Evolutionary conservation across 1,140 invertebrate genomes (phyloP), one percentile per base, ranked within the genome.

Genomic region (Kradibia gibbosae): DNA sequence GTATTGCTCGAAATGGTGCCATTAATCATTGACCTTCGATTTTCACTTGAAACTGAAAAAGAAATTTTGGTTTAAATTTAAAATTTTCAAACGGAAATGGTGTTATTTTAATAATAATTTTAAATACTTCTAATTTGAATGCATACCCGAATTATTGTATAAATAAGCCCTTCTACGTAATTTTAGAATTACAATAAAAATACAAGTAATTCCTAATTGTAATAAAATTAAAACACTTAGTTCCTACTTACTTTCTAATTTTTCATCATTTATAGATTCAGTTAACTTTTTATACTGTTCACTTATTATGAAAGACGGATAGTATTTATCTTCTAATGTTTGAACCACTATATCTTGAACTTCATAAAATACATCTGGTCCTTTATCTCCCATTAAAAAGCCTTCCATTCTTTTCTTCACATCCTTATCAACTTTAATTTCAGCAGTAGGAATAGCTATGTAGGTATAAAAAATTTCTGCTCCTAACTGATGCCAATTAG

Each of bases 401-500:
- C 94, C 93, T 88, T 98, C 97, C 93, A 98, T 98, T 79, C 94
- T 93, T 88, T 96, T 97, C 65, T 95, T 92, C 4, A 94, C 93
- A 75, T 92, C 92, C 90, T 96, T 96, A 86, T 95, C 94, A 65
- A 96, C 94, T 92, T 96, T 96, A 80, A 97, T 95, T 87, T 95
- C 95, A 1, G 95, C 94, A 78, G 94, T 95, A 10, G 95, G 94
- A 67, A 95, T 95, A 81, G 94, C 92, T 80, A 98, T 95, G 85
- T 96, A 97, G 20, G 96, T 96, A 85, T 97, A 96, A 91, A 97
- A 98, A 84, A 98, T 96, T 88, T 97, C 96, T 45, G 95, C 95
- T 20, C 95, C 97, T n/a, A 97, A 89, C 84, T 97, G 96, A 90
- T 98, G 96, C 93, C 95, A 96, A 78, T 93, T 93, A 76, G 94